Evolutionary conservation across 2,113 vertebrate species (phyloP), one percentile per base, ranked within the genome.

Genomic region (Caracal caracal): DNA sequence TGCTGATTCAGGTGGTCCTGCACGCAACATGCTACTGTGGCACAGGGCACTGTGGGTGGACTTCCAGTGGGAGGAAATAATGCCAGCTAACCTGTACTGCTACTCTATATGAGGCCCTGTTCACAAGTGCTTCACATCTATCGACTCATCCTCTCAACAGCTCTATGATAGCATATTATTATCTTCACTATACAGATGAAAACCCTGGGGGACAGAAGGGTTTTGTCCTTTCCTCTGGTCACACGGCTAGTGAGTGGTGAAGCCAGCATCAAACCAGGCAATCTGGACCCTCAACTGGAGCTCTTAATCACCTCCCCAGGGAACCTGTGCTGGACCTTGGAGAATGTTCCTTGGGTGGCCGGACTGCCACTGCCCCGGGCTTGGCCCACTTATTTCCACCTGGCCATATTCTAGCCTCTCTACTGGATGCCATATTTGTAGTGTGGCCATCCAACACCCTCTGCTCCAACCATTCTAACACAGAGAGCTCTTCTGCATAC

Each of bases 51-150:
- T 12, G 0, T 0, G 11, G 33, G 30, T 56, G 40, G 73, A 16
- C 53, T 88, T 95, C 0, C 0, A 28, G 10, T 86, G 3, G 0
- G 66, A 88, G 33, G 40, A 33, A 49, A 16, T 49, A 33, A 59
- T 0, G 28, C 35, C 4, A 0, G 10, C 37, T 63, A 19, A 15
- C 24, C 10, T 11, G 2, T 0, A 19, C 40, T n/a, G 33, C 24
- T 47, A 43, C 40, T 80, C 13, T 90, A n/a, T n/a, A 22, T 1
- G 4, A n/a, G 51, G 28, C 40, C 5, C 28, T 78, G n/a, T 4
- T 30, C 24, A 37, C 56, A 68, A 40, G n/a, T 43, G 24, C n/a
- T 79, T 87, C 37, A 22, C 1, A 3, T 7, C 4, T 53, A 22
- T 28, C 33, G 15, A 49, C 7, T 35, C n/a, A 70, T n/a, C 33